Evolutionary conservation across 2,113 vertebrate genomes (phyloP), one percentile per base, ranked within the genome.

Genomic region (Antechinus stuartii): DNA sequence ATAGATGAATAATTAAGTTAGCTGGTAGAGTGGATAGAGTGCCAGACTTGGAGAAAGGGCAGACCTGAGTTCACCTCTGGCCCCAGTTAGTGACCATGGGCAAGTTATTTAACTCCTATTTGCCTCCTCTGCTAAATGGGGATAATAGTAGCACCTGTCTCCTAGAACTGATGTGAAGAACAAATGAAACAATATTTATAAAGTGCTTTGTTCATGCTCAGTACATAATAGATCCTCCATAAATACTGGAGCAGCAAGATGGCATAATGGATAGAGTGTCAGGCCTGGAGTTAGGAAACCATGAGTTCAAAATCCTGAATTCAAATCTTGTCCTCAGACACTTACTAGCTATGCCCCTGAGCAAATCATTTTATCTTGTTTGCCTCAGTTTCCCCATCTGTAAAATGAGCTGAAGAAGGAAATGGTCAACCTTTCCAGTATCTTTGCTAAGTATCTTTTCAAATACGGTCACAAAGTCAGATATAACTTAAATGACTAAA

Each of bases 41-140:
- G 89, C 89, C 89, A 47, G 91, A 4, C 35, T 76, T 76, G 35
- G 35, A 76, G 6, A 6, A 30, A 76, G 61, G 61, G 19, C 16
- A 90, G n/a, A 94, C 50, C 0, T 47, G 91, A 91, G 92, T 91
- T 93, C 55, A 76, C 54, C 11, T 25, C 90, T 90, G 93, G 93
- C 52, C 0, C 2, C 22, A 16, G 84, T 50, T 5, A 3, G 23
- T 76, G 93, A 56, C 10, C 54, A 14, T 90, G 9, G 46, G 30
- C 5, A 96, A 91, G 5, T 55, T 47, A 47, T 14, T 84, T 23
- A 91, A 68, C 6, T 1, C 92, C 7, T 53, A 55, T 94, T 95
- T 95, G 91, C 61, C 93, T 68, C 68, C 6, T 1, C 11, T 91
- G 3, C 61, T 76, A 57, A 95, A n/a, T 61, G 57, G 98, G 90